Evolutionary conservation across 2,113 vertebrate species (phyloP).

Genomic region (Macheiramphus alcinus): DNA sequence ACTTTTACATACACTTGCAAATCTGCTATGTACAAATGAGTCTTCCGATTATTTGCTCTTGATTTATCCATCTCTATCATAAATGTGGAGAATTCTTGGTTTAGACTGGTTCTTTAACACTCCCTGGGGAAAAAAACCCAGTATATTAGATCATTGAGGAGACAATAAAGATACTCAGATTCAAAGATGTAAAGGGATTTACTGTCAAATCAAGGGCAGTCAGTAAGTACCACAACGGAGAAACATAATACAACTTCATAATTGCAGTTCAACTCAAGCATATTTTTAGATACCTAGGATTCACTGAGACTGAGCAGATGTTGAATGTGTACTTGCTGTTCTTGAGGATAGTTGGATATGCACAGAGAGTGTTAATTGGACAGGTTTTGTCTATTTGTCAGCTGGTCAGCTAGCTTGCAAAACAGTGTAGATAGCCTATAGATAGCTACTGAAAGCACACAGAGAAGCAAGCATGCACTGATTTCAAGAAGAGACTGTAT

Average conservation of each 20-base stretch:
- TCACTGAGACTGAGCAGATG: neutral
- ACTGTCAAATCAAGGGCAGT: neutral
- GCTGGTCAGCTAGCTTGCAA: neutral
- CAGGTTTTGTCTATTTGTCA: neutral
- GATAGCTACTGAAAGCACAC: neutral
- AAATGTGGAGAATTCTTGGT: neutral
- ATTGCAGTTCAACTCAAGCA: neutral
- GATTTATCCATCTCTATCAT: neutral
- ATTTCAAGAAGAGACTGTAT: neutral
- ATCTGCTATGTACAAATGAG: neutral
- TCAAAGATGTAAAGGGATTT: neutral
- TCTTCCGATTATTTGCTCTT: neutral
- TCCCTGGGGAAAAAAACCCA: fast-evolving
- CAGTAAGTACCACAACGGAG: neutral
- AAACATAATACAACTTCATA: neutral
- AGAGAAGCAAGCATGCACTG: neutral
- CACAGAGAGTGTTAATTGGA: neutral
- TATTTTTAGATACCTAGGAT: neutral
- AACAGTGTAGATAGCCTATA: neutral
- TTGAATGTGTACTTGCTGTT: neutral
- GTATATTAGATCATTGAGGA: neutral
- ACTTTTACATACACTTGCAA: neutral
- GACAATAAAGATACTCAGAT: neutral
- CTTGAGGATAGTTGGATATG: neutral
- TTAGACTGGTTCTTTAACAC: neutral